Evolutionary conservation across 2,113 vertebrate genomes (phyloP).

Genomic region (Anoura caudifer): DNA sequence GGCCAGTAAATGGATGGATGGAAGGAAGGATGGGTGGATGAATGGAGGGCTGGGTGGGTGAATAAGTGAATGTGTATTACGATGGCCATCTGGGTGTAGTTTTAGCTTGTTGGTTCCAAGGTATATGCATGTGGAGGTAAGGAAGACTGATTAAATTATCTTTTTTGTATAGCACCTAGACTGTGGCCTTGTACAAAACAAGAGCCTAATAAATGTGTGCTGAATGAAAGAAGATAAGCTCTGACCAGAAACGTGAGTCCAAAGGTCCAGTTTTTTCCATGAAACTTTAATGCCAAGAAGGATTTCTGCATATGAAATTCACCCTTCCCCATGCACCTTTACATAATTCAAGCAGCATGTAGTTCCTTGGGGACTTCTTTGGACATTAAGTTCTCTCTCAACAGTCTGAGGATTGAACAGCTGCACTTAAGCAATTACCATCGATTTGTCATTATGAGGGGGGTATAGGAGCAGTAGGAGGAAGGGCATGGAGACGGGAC

Average conservation of each 20-base stretch:
- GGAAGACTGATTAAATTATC: constrained; percentile 20
- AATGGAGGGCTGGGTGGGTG: not conserved
- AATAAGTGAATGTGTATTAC: not conserved
- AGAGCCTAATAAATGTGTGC: constrained; percentile 45
- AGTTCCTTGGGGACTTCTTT: constrained; percentile 62
- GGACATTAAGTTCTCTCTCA: constrained; percentile 68
- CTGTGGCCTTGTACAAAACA: constrained; percentile 42
- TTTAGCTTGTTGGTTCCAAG: not conserved
- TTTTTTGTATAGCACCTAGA: not conserved
- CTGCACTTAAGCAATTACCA: constrained; percentile 64
- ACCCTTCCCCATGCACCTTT: constrained; percentile 56
- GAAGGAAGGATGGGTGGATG: not conserved
- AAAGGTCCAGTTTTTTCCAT: constrained; percentile 55
- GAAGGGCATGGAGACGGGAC: not conserved
- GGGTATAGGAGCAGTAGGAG: not conserved
- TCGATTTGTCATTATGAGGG: constrained; percentile 45
- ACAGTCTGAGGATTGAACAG: constrained; percentile 62
- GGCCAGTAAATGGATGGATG: not conserved
- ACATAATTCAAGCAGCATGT: constrained; percentile 65
- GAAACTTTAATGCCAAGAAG: constrained; percentile 71
- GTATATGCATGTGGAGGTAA: not conserved
- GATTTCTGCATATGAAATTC: constrained; percentile 70
- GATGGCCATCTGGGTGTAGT: not conserved
- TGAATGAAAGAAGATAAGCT: constrained; percentile 59
- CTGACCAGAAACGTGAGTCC: constrained; percentile 53